A percentile compares a stretch with the other conserved stretches of the same genome.
These are phyloP conservation scores for Chromobotia macracanthus DNA, from an alignment of 2,797 vertebrate genomes.

Conservation along the genomic window DNA sequence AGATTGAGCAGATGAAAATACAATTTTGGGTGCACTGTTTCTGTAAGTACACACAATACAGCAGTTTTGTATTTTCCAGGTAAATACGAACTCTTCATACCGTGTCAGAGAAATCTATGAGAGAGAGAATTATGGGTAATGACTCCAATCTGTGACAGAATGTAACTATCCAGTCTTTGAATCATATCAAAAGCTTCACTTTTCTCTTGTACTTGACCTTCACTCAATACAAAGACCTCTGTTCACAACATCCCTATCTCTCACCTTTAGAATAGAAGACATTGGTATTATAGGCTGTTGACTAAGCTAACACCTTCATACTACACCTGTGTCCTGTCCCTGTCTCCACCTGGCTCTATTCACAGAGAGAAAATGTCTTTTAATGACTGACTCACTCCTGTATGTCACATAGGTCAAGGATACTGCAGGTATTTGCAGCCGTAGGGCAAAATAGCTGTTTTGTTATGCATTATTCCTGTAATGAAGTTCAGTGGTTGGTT, in stretches of 20 bases:
- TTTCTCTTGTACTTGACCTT: not conserved
- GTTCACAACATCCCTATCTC: too few relatives aligned
- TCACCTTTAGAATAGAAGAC: too few relatives aligned
- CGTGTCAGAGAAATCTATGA: too few relatives aligned
- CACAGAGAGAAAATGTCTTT: constrained; percentile 6
- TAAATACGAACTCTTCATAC: too few relatives aligned
- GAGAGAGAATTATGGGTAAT: too few relatives aligned
- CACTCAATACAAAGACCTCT: not conserved
- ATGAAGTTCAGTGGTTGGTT: not conserved
- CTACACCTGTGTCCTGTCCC: not conserved
- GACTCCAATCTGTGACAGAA: too few relatives aligned
- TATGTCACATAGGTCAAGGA: constrained; percentile 7
- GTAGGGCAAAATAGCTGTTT: not conserved
- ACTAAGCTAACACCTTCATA: not conserved
- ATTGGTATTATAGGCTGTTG: not conserved
- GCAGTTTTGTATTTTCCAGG: too few relatives aligned
- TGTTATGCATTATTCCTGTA: not conserved
- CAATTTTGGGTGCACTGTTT: too few relatives aligned
- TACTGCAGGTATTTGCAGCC: constrained; percentile 10
- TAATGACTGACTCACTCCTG: not conserved
- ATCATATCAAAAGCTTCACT: not conserved
- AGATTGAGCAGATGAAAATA: too few relatives aligned
- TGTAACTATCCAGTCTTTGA: not conserved
- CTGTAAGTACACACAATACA: too few relatives aligned
- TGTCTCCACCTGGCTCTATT: not conserved